Evolutionary conservation across 2,888 invertebrate genomes (phyloP).

Genomic region (Seira ritae): DNA sequence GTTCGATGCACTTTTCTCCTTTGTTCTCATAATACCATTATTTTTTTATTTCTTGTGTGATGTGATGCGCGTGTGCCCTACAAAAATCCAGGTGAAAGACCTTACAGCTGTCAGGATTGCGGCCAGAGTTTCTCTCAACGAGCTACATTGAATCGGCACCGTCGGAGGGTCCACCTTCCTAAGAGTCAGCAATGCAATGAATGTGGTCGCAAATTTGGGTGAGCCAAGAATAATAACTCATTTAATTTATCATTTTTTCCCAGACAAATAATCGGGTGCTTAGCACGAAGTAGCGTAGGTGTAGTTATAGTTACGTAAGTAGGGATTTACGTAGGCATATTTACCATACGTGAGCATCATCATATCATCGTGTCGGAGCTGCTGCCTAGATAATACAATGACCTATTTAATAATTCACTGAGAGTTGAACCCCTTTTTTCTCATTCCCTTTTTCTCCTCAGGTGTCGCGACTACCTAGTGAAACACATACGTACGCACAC

Average conservation of each 20-base stretch:
- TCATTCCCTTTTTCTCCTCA: constrained; percentile 2
- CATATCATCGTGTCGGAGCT: too few relatives aligned
- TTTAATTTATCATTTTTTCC: too few relatives aligned
- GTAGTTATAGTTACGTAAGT: too few relatives aligned
- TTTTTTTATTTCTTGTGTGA: constrained; percentile 3
- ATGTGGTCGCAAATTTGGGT: constrained; percentile 72
- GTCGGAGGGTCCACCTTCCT: constrained; percentile 71
- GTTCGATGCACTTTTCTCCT: neutral
- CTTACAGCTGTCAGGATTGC: constrained; percentile 70
- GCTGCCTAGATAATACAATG: too few relatives aligned
- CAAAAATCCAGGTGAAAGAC: constrained; percentile 66
- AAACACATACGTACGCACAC: constrained; percentile 69
- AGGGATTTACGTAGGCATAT: too few relatives aligned
- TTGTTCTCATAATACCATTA: neutral
- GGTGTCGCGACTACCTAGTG: constrained; percentile 69
- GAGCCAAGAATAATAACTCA: too few relatives aligned
- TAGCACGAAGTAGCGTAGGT: too few relatives aligned
- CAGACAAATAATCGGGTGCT: too few relatives aligned
- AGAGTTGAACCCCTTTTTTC: too few relatives aligned
- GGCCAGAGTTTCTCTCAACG: constrained; percentile 70
- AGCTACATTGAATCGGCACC: constrained; percentile 70
- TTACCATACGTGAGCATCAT: too few relatives aligned
- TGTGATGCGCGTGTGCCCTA: neutral
- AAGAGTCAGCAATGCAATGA: constrained; percentile 72
- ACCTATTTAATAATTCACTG: too few relatives aligned